Base-by-base conservation (phyloP, 30 jellyfish, hydroid and myxozoan species). In the Pelagia noctiluca region DNA sequence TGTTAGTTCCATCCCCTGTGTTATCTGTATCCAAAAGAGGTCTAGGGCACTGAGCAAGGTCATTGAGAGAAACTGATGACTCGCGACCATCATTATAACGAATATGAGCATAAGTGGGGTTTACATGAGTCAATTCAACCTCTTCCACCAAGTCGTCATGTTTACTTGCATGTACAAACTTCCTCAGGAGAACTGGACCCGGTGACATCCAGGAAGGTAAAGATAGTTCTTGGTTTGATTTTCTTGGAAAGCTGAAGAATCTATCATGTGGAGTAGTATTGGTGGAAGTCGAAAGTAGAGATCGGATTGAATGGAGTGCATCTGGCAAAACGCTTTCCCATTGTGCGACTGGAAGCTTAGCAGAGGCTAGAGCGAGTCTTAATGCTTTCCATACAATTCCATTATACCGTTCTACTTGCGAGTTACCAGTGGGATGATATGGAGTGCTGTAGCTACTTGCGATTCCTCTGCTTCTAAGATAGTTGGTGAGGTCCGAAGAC, bases 11-110 rank as follows among this genome's bases (percentile, higher is more conserved):
- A 42, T 42, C 57, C 57, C 57, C 57, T 42, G 57, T 16, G 57
- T 42, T 42, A 42, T 42, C 57, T 42, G 57, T 42, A 42, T 16
- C 57, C 16, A 16, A 42, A 42, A 16, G 57, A 42, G 16, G 57
- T 42, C 75, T 25, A n/a, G 86, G 86, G 72, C 85, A 80, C 13
- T 88, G 88, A n/a, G 93, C 87, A 82, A 68, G 90, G 47, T 67
- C 75, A 13, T 26, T 33, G 26, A 78, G 89, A 8, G 96, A 88
- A 37, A 89, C 97, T 71, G 82, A 26, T 21, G 81, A 63, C 72
- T 90, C 97, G 35, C 89, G 72, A 22, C 97, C 97, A 90, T 76
- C 95, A 22, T 77, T 71, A 77, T 75, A 78, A 30, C 95, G 78
- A 66, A 85, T 71, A 62, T 48, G 82, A 32, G 96, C 88, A 84